phyloP scores from a whole-genome alignment of 2,113 vertebrate genomes.

The Cephalophus harveyi region DNA sequence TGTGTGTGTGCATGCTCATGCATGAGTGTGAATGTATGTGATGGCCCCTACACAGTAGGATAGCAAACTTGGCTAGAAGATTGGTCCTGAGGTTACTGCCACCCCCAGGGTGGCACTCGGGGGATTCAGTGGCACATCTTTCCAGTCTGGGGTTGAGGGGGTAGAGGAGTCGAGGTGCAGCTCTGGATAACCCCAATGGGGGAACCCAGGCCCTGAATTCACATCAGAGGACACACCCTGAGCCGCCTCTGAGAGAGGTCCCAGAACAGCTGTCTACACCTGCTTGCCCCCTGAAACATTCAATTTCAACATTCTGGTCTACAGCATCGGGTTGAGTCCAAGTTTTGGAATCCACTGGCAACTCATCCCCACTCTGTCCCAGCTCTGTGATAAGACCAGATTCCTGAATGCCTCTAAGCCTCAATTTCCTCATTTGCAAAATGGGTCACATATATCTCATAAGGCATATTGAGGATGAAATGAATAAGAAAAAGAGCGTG shows the following conservation, averaged over 20 bases:
- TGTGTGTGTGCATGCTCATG: neutral
- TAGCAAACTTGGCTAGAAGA: neutral
- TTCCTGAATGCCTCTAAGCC: neutral
- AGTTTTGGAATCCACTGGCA: neutral
- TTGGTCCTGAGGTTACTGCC: neutral
- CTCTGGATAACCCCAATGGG: neutral
- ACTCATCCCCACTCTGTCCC: neutral
- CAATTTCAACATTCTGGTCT: neutral
- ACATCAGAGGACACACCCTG: neutral
- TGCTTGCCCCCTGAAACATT: neutral
- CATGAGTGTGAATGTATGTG: accelerated
- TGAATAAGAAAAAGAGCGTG: neutral
- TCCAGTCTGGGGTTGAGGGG: neutral
- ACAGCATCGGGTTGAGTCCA: no score
- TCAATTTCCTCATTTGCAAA: neutral
- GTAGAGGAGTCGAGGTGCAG: neutral
- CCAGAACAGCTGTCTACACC: neutral
- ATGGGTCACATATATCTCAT: neutral
- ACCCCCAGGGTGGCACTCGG: neutral
- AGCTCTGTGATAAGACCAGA: neutral
- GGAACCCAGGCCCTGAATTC: neutral
- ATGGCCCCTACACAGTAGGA: accelerated
- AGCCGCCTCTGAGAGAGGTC: neutral
- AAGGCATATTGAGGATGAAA: neutral
- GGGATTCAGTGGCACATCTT: neutral